Percentiles rank a stretch among this genome's conserved stretches.
Conservation (phyloP, 2,797 vertebrate species). For the Molothrus aeneus region DNA sequence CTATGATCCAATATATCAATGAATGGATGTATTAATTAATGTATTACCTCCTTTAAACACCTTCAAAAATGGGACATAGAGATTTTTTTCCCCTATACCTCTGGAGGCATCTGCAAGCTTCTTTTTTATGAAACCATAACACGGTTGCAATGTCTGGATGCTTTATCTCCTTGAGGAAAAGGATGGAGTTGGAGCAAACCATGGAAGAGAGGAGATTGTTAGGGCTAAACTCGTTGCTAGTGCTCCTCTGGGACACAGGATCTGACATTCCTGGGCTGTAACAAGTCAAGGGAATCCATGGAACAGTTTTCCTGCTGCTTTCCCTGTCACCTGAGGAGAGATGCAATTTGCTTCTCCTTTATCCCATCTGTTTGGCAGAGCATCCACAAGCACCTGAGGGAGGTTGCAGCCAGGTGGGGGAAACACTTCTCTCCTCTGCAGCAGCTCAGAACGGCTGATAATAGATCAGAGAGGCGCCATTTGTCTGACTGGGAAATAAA, state of each 20-base stretch:
- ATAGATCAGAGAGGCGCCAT: accelerated
- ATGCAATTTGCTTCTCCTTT: not conserved
- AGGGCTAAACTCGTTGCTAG: not conserved
- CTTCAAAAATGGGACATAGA: not conserved
- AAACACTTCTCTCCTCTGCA: not conserved
- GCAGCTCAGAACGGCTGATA: not conserved
- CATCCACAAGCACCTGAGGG: not conserved
- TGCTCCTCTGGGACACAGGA: not conserved
- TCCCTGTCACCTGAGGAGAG: not conserved
- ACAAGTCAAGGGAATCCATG: not conserved
- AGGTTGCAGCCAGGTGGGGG: not conserved
- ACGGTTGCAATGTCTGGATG: not conserved
- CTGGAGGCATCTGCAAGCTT: not conserved
- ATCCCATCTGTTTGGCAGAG: not conserved
- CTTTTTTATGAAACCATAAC: not conserved
- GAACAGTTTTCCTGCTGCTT: not conserved
- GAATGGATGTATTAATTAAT: not conserved
- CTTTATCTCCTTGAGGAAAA: not conserved
- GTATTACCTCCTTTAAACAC: not conserved
- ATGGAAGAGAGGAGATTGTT: not conserved
- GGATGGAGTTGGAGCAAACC: not conserved
- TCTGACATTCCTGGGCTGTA: not conserved
- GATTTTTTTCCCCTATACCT: not conserved
- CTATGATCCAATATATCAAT: not conserved
- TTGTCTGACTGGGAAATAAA: not conserved